phyloP scores from a whole-genome alignment of 2,797 vertebrate species.

The Cygnus olor region DNA sequence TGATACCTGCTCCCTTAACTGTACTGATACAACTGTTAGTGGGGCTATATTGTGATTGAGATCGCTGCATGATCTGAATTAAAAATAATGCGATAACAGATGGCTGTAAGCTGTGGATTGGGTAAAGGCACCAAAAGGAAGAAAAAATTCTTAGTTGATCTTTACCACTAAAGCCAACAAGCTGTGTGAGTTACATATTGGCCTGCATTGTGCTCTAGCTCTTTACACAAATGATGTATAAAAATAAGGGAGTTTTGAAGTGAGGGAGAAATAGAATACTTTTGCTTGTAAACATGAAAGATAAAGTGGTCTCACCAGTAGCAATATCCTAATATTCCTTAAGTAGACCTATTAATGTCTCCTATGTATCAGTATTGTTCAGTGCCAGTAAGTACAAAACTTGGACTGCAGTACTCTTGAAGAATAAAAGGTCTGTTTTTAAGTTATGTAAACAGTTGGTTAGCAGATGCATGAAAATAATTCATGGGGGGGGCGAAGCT shows the following conservation, averaged over 20 bases:
- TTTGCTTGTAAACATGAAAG: constrained; percentile 5
- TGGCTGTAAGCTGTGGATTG: background rate
- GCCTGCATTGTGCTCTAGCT: background rate
- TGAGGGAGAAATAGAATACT: background rate
- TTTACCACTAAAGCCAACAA: background rate
- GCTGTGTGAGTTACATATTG: background rate
- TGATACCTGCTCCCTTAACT: background rate
- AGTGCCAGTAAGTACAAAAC: background rate
- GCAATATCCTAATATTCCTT: background rate
- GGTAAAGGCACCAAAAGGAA: background rate
- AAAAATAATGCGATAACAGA: background rate
- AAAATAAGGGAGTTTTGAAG: background rate
- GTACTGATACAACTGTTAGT: background rate
- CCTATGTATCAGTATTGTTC: background rate
- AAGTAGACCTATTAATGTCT: background rate
- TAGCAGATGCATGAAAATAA: background rate
- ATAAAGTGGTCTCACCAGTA: background rate
- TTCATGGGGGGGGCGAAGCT: background rate
- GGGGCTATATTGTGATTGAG: background rate
- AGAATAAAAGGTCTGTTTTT: background rate
- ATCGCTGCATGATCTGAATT: background rate
- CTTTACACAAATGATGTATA: background rate
- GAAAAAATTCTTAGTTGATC: background rate
- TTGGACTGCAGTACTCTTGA: background rate
- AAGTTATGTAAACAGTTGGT: background rate